phyloP scores from a whole-genome alignment of 2,797 vertebrate genomes.

The Anniella stebbinsi region DNA sequence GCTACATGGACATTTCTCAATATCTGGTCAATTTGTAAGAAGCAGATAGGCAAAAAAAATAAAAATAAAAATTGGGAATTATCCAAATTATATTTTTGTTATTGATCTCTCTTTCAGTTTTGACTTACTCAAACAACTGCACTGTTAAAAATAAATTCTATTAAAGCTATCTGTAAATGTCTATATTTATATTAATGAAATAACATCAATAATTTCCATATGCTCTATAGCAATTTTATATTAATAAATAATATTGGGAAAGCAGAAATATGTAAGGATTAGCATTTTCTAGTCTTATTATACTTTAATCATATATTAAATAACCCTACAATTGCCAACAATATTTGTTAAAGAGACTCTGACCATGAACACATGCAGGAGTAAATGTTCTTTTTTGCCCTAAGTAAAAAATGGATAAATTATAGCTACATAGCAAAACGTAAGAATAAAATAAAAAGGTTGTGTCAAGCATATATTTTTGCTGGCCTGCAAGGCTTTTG shows the following conservation, averaged over 20 bases:
- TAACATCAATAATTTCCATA: not conserved
- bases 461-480: too few species aligned
- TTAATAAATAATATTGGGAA: not conserved
- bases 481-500: too few species aligned
- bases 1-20: not conserved
- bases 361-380: not conserved
- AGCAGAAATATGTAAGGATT: not conserved
- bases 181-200: not conserved
- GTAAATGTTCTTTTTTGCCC: not conserved
- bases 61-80: not conserved
- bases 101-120: not conserved
- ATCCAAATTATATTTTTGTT: not conserved
- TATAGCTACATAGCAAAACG: too few species aligned
- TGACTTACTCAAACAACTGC: not conserved
- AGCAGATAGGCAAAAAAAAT: not conserved
- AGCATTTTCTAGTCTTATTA: not conserved
- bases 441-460: too few species aligned
- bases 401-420: too few species aligned
- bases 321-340: constrained; percentile 13
- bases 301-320: not conserved
- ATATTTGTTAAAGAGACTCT: not conserved
- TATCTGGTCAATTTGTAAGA: not conserved
- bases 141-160: not conserved
- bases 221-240: not conserved
- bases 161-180: not conserved